Evolutionary conservation across 2,113 vertebrate genomes (phyloP), one percentile per base, ranked within the genome.

Genomic region (Xiphophorus maculatus): DNA sequence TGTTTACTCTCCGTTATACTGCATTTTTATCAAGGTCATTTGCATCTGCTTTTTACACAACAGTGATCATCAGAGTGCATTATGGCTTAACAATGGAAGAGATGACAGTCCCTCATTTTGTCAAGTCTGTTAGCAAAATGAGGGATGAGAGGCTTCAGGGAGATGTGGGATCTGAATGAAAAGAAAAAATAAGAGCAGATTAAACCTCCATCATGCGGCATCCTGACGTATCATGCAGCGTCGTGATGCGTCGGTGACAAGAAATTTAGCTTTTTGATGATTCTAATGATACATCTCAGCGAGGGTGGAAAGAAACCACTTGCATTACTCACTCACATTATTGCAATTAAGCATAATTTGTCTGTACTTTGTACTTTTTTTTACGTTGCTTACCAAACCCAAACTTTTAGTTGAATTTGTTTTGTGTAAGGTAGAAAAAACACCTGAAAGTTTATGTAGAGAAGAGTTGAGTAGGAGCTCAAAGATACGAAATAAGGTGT

Each of bases 21-120:
- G 22, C 29, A 66, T 61, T 66, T 74, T 54, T 25, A 8, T 63
- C 58, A 22, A 54, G 35, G 0, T 14, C 2, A 44, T 74, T 29
- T 68, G 76, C 40, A 66, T 78, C 65, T 19, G 73, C 35, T 77
- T 71, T 32, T 58, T 65, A 69, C 71, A 73, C 74, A 15, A 32
- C 76, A 17, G 4, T 3, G n/a, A 25, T 69, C 68, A 78, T 80
- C 74, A 80, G 54, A 65, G 67, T 19, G 29, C 40, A 66, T 77
- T 83, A 54, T 48, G 6, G 75, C 15, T 19, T 0, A 40, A 72
- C 67, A 63, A 68, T 35, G 66, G 70, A 66, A 51, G 51, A 40
- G 67, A 32, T 30, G 51, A 25, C 51, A 58, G 22, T n/a, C 5
- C 51, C 51, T 58, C 51, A 58, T 58, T 32, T 13, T 40, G 66